Percentiles rank a stretch among this genome's conserved stretches.
phyloP scores from a whole-genome alignment of 2,797 vertebrate species.

The Neosilurus mollespiculum region DNA sequence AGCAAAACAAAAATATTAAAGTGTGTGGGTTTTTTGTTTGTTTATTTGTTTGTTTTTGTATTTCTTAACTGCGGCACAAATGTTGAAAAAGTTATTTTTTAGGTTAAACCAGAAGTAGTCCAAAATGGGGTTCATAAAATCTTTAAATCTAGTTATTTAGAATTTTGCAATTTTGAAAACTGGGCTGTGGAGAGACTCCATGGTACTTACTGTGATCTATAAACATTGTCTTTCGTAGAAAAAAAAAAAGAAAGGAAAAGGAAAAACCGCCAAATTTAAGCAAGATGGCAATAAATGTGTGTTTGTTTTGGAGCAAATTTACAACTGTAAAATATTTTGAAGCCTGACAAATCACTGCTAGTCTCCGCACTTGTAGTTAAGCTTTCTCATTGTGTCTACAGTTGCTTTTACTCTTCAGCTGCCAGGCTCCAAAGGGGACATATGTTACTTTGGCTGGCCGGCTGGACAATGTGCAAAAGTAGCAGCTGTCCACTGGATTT shows the following conservation, averaged over 20 bases:
- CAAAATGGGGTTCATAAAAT: background rate
- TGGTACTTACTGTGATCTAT: background rate
- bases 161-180: background rate
- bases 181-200: background rate
- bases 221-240: background rate
- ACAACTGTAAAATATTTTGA: constrained; percentile 24
- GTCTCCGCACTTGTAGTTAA: constrained; percentile 5
- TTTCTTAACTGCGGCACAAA: background rate
- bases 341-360: constrained; percentile 23
- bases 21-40: too few relatives aligned
- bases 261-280: background rate
- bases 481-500: constrained; percentile 56
- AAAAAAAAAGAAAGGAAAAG: too few relatives aligned
- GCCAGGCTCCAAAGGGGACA: constrained; percentile 31
- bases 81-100: background rate
- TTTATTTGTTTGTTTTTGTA: too few relatives aligned
- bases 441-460: constrained; percentile 42
- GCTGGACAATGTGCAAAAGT: constrained; percentile 43
- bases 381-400: constrained; percentile 40
- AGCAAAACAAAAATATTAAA: too few relatives aligned
- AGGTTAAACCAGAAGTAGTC: background rate
- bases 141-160: background rate
- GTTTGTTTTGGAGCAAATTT: constrained; percentile 3
- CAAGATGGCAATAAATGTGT: background rate
- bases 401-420: constrained; percentile 51